phyloP scores from a whole-genome alignment of 2,888 invertebrate genomes.

The Lamellibrachia satsuma region DNA sequence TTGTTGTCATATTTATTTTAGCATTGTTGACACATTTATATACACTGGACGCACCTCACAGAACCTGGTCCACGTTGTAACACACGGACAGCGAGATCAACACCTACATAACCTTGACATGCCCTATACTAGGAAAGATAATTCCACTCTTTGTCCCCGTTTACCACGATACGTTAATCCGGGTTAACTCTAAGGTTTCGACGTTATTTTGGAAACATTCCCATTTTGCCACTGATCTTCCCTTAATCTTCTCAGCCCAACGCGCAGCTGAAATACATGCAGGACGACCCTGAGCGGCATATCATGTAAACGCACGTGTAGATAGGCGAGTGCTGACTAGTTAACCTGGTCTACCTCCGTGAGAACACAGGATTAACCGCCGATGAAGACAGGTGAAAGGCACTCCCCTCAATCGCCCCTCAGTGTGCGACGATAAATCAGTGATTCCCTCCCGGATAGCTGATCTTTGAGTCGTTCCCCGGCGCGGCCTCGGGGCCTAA shows the following conservation, averaged over 20 bases:
- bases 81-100: no score
- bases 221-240: neutral
- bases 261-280: neutral
- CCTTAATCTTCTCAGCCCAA: neutral
- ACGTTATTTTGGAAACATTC: neutral
- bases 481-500: neutral
- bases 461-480: slow-evolving; percentile 12
- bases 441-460: neutral
- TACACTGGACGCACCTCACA: no score
- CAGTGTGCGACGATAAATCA: neutral
- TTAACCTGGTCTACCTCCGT: neutral
- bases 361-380: neutral
- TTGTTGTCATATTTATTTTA: no score
- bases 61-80: no score
- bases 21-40: no score
- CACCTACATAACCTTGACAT: neutral
- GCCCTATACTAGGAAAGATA: neutral
- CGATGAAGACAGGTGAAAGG: neutral
- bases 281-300: neutral
- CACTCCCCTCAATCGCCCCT: neutral
- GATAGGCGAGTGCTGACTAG: neutral
- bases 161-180: neutral
- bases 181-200: neutral
- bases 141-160: neutral
- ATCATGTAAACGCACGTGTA: neutral